phyloP scores from a whole-genome alignment of 2,797 vertebrate species.

The Rallus crepitans region DNA sequence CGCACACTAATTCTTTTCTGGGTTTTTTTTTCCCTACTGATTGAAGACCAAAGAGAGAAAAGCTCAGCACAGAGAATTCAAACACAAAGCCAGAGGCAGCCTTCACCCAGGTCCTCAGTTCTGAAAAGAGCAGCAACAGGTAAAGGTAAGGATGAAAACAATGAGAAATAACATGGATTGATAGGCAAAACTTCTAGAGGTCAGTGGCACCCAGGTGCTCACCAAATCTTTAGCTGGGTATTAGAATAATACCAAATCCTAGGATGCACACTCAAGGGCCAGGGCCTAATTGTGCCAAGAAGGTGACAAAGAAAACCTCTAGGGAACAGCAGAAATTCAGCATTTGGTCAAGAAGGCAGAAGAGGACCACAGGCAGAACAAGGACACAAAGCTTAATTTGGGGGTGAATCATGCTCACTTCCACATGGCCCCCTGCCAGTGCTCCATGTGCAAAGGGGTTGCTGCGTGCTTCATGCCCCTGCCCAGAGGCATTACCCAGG shows the following conservation, averaged over 20 bases:
- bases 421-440: background rate
- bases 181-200: background rate
- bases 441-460: background rate
- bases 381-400: background rate
- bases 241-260: background rate
- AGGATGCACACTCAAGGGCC: background rate
- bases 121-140: background rate
- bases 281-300: background rate
- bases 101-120: background rate
- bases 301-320: background rate
- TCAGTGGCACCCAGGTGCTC: background rate
- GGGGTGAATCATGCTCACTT: accelerated
- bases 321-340: background rate
- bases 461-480: too few relatives aligned
- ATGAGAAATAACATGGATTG: background rate
- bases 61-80: background rate
- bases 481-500: background rate
- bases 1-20: background rate
- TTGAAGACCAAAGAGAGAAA: constrained; percentile 34
- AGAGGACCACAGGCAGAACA: background rate
- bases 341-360: background rate
- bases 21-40: background rate
- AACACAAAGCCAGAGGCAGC: background rate
- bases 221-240: background rate
- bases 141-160: constrained; percentile 51